These are phyloP conservation scores for Drosophila macrospina DNA, from an alignment of 2,888 invertebrate genomes.

Conservation along the genomic window DNA sequence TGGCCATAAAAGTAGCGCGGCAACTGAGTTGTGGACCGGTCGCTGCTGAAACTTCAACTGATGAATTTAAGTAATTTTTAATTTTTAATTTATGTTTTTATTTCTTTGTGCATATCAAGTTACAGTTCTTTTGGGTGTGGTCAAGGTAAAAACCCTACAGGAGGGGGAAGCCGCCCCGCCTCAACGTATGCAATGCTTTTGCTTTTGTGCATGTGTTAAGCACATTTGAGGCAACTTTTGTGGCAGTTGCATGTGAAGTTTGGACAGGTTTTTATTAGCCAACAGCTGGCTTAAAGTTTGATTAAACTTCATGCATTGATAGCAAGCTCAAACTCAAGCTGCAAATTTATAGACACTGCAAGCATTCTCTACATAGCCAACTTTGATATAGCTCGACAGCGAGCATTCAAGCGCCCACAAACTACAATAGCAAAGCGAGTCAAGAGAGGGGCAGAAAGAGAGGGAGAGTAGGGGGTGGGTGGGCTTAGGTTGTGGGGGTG, in stretches of 20 bases:
- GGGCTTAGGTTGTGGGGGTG: constrained; percentile 30
- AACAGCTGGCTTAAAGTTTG: constrained; percentile 58
- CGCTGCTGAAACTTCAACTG: neutral
- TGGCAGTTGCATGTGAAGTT: constrained; percentile 54
- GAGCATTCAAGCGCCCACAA: constrained; percentile 32
- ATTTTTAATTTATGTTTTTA: neutral
- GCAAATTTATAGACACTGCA: constrained; percentile 46
- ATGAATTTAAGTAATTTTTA: neutral
- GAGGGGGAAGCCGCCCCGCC: constrained; percentile 52
- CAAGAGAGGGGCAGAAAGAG: no score
- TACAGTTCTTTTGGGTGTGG: constrained; percentile 1
- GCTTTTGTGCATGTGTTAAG: constrained; percentile 26
- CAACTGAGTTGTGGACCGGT: constrained; percentile 36
- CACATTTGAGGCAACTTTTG: constrained; percentile 46
- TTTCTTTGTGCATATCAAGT: neutral
- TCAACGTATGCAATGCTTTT: constrained; percentile 57
- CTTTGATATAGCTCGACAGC: constrained; percentile 61
- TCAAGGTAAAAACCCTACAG: neutral
- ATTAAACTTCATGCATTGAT: constrained; percentile 65
- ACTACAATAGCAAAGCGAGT: constrained; percentile 35
- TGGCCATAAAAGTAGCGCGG: constrained; percentile 43
- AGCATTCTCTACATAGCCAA: constrained; percentile 44
- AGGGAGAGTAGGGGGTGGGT: neutral
- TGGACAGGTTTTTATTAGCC: constrained; percentile 56
- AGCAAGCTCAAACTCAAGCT: constrained; percentile 40